phyloP scores from a whole-genome alignment of 2,113 vertebrate species.

The Tretioscincus oriximinensis region DNA sequence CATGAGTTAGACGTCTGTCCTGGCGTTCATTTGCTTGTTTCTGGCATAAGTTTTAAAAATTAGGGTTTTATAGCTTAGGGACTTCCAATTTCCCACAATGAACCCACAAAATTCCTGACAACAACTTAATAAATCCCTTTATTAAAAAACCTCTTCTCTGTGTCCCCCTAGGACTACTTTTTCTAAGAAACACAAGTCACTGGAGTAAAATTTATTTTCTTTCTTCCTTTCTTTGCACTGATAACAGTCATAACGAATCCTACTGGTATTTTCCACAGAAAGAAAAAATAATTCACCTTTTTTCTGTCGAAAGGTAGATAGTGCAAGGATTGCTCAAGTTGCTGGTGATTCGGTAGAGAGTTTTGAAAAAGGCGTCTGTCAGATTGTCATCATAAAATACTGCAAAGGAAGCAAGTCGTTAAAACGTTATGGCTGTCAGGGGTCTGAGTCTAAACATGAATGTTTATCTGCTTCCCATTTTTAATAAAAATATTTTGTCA shows the following conservation, averaged over 20 bases:
- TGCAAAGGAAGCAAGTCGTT: slow-evolving; percentile 49
- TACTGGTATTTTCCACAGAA: neutral
- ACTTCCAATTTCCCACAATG: neutral
- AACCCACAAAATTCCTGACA: no score
- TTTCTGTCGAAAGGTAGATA: slow-evolving; percentile 85
- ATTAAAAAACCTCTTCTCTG: neutral
- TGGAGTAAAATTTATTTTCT: neutral
- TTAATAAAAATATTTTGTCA: neutral
- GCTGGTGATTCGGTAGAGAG: slow-evolving; percentile 76
- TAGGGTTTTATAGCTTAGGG: neutral
- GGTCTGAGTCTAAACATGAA: neutral
- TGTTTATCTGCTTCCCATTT: neutral
- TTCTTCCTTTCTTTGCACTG: rapidly evolving
- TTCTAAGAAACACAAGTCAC: neutral
- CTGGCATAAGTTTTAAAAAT: neutral
- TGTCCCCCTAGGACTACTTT: neutral
- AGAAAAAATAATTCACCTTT: slow-evolving; percentile 72
- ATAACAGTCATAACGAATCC: neutral
- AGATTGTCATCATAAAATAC: slow-evolving; percentile 93
- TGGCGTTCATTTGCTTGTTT: neutral
- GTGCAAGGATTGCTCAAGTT: slow-evolving; percentile 74
- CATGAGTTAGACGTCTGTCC: no score
- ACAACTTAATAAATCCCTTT: neutral
- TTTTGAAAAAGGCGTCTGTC: slow-evolving; percentile 87
- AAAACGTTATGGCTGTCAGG: neutral